Evolutionary conservation across 2,797 vertebrate species (phyloP), one percentile per base, ranked within the genome.

Genomic region (Mico argentatus): DNA sequence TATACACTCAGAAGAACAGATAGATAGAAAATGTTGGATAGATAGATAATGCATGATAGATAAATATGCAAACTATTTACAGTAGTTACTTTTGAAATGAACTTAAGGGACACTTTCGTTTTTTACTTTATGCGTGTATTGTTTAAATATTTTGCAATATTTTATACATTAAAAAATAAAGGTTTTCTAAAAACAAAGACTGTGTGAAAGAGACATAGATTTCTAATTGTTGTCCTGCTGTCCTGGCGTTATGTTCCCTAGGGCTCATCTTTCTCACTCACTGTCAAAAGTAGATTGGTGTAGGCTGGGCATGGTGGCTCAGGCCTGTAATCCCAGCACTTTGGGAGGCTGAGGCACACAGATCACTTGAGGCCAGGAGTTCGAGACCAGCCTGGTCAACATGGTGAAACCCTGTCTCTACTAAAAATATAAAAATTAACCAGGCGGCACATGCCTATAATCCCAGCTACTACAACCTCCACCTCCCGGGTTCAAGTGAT

Each of bases 61-160:
- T 9, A 76, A 27, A 50, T 82, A 75, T 1, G 1, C 17, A 55
- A 84, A 83, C 77, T 84, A 19, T 79, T 85, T 84, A 94, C 7
- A 73, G 79, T 52, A 80, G 30, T 27, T 64, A 44, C 5, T 94
- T 91, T 93, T 72, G 41, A 88, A 87, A 83, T 83, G n/a, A 39
- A 61, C 19, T 77, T 91, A 33, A 80, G 30, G 76, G 33, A 50
- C 19, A 7, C 30, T 79, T 79, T 79, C 24, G 8, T 33, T 93
- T 95, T 90, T 93, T 39, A 72, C 15, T 81, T 57, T 27, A 26
- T 50, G 55, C 67, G 76, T 75, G 39, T 77, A 48, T 19, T 64
- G 11, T 52, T 81, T 82, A 96, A 82, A 44, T 81, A 91, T 73
- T 95, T 94, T 52, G 52, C 12, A 73, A 50, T 67, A 57, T 86